Base-by-base conservation (phyloP, 2,113 vertebrate genomes). In the Phalacrocorax aristotelis region DNA sequence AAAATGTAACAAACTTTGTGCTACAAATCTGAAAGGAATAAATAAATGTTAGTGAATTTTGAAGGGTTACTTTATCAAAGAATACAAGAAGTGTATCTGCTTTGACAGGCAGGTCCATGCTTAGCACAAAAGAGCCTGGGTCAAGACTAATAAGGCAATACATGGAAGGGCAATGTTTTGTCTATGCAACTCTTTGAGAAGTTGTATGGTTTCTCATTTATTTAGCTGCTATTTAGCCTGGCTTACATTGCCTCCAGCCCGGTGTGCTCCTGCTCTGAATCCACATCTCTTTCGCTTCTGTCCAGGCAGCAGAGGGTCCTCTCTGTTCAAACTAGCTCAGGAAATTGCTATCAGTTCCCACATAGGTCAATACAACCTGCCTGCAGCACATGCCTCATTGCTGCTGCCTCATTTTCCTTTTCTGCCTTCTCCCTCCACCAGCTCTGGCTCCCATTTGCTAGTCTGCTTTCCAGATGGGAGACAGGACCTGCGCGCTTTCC, bases 121-220 rank as follows among this genome's bases (percentile, higher is more conserved):
- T 85, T 60, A 44, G 34, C 23, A 30, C 7, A 20, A 21, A 89
- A 64, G 15, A 57, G 18, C 22, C 42, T 8, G 11, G 34, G 6
- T 19, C 88, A 49, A 69, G 34, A 36, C 15, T 64, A 23, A 1
- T 20, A 51, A 68, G 20, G n/a, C 0, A 0, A 13, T 17, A 34
- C 26, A 25, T 17, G 8, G 44, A 72, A 90, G 44, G 26, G 27
- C 52, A 44, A 14, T 49, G 16, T 61, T 70, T 90, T 77, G 20
- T 42, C 36, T 69, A 27, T 13, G 8, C 10, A 17, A 36, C 3
- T 1, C 62, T 52, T 52, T 77, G 62, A 62, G 76, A 83, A n/a
- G 23, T 11, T 52, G 16, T 11, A 7, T 21, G 20, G 12, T 52
- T 83, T 83, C 32, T 82, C 23, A 25, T 83, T 86, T 66, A 60